A percentile compares a stretch with the other conserved stretches of the same genome.
These are phyloP conservation scores for Brachyistius frenatus DNA, from an alignment of 2,113 vertebrate genomes.

Conservation along the genomic window DNA sequence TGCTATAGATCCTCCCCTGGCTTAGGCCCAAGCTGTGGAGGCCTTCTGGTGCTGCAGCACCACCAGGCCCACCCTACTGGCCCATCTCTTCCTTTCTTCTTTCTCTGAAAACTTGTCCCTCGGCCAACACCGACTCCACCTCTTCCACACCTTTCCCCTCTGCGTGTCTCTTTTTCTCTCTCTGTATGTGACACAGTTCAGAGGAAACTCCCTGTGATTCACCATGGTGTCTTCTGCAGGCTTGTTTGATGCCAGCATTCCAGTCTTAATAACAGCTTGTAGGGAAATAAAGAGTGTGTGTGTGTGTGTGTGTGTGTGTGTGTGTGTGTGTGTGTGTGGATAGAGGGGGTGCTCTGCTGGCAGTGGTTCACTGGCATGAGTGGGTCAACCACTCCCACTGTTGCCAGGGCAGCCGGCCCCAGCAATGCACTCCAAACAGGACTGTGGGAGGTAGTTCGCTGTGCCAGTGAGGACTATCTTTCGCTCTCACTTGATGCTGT, in stretches of 20 bases:
- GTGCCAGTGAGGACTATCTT: conserved; percentile 34
- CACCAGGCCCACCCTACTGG: conserved; percentile 32
- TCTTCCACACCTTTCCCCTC: conserved; percentile 41
- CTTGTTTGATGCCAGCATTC: conserved; percentile 37
- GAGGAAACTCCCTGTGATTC: conserved; percentile 80
- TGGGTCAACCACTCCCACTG: conserved; percentile 67
- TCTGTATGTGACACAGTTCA: conserved; percentile 24
- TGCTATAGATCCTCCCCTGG: conserved; percentile 68
- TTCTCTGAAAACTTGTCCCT: conserved; percentile 30
- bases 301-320: conserved; percentile 18
- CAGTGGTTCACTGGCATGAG: conserved; percentile 47
- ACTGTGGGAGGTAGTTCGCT: conserved; percentile 45
- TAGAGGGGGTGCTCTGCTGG: conserved; percentile 29
- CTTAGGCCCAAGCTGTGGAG: conserved; percentile 47
- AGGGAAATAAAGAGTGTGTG: conserved; percentile 4
- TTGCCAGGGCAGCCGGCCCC: conserved; percentile 54
- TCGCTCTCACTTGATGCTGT: conserved; percentile 32
- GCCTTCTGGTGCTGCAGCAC: conserved; percentile 50
- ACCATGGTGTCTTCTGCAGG: conserved; percentile 40
- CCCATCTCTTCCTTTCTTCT: conserved; percentile 44
- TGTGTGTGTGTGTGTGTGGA: neutral
- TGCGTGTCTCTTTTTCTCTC: conserved; percentile 15
- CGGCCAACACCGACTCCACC: conserved; percentile 17
- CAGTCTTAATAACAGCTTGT: conserved; percentile 54
- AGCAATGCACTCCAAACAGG: conserved; percentile 51